Evolutionary conservation across 2,113 vertebrate species (phyloP), one percentile per base, ranked within the genome.

Genomic region (Prionailurus bengalensis): DNA sequence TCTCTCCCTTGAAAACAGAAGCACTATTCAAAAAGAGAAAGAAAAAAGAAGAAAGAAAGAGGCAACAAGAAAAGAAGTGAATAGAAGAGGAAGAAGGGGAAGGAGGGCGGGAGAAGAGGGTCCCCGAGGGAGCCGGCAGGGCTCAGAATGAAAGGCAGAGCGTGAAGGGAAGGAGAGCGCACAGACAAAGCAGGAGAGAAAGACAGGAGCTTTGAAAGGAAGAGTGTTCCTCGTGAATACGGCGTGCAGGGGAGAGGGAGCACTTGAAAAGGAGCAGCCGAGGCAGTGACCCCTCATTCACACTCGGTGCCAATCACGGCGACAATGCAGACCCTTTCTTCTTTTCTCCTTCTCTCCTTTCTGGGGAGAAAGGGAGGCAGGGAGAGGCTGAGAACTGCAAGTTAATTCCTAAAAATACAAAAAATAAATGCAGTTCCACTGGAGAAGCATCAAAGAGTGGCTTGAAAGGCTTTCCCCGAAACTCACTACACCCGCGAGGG

Each of bases 241-340:
- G 90, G 98, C 93, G 88, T 76, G 98, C 98, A 95, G 97, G 98
- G 97, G 98, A 98, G 98, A 98, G 98, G 94, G 98, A 88, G 95
- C 23, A 94, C 98, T 98, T 99, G 99, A 99, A 99, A 99, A 98
- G 99, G 98, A 98, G 98, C 98, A 98, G 99, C 98, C 89, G 81
- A 97, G 91, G 98, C 92, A 79, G 98, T 98, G 98, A 99, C 98
- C 99, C 98, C 98, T 97, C 98, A 98, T 98, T 98, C 99, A 98
- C 97, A 76, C 97, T 61, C 95, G 71, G 97, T 98, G 99, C 98
- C 99, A 99, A 98, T 99, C 99, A 99, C 89, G 0, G 76, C 76
- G 74, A 98, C 98, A 98, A 99, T 98, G 98, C 94, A 89, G 97
- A 98, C 97, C 98, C 97, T 98, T 98, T 98, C 98, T 98, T 98